Evolutionary conservation across 2,113 vertebrate genomes (phyloP).

Genomic region (Marmota flaviventris): DNA sequence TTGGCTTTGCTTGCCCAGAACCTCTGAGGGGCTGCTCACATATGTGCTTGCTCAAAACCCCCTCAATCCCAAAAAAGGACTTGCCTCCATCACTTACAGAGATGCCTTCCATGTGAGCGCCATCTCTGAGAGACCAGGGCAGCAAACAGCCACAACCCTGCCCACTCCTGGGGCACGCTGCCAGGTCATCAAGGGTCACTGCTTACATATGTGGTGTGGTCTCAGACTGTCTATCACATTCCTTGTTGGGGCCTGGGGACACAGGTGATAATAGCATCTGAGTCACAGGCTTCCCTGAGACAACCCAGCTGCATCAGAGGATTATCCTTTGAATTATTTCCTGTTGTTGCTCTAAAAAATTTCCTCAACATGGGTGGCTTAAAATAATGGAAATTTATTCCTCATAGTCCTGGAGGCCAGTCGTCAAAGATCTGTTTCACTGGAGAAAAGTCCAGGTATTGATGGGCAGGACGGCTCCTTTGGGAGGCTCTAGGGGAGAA

Average conservation of each 20-base stretch:
- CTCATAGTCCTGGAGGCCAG: background rate
- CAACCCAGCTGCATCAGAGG: background rate
- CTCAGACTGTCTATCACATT: background rate
- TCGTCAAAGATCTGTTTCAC: background rate
- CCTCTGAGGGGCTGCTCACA: background rate
- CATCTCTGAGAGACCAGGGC: no score
- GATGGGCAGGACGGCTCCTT: background rate
- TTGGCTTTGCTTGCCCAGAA: background rate
- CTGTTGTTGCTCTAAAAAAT: background rate
- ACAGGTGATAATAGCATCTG: background rate
- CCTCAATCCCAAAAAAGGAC: background rate
- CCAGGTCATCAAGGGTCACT: background rate
- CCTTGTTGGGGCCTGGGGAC: background rate
- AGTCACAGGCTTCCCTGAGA: background rate
- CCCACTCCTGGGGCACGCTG: background rate
- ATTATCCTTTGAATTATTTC: background rate
- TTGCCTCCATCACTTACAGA: background rate
- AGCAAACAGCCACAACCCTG: background rate
- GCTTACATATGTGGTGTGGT: background rate
- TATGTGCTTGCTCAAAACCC: background rate
- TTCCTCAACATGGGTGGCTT: background rate
- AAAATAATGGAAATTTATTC: background rate
- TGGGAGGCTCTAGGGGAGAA: background rate
- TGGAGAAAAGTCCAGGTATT: no score
- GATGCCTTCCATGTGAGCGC: background rate